A percentile compares a stretch with the other conserved stretches of the same genome.
These are phyloP conservation scores for Sinhomidia bicolor DNA, from an alignment of 2,888 invertebrate genomes.

Conservation along the genomic window DNA sequence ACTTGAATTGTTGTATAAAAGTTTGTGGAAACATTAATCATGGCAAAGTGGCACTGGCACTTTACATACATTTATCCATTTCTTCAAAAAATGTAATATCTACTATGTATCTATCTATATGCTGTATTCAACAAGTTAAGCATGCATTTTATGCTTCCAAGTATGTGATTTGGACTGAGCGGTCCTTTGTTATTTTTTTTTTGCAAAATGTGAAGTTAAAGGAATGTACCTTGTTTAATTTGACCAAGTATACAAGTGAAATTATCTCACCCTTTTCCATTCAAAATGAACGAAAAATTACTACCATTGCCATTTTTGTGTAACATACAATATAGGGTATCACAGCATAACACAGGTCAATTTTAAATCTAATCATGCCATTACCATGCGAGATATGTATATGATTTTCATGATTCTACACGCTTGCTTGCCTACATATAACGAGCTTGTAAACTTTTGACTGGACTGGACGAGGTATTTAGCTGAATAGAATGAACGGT, in stretches of 20 bases:
- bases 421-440: not conserved
- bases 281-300: not conserved
- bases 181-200: not conserved
- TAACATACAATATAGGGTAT: not conserved
- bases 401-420: not conserved
- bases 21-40: conserved; percentile 5
- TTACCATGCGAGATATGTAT: not conserved
- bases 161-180: not conserved
- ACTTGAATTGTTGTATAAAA: not conserved
- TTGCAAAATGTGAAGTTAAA: not conserved
- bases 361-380: not conserved
- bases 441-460: too few species aligned
- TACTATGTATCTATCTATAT: too few species aligned
- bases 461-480: not conserved
- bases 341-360: not conserved
- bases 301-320: not conserved
- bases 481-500: not conserved
- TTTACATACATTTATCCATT: too few species aligned
- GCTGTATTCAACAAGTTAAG: too few species aligned
- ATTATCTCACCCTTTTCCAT: not conserved
- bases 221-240: not conserved
- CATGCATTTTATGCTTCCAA: not conserved
- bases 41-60: conserved; percentile 5
- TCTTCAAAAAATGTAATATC: too few species aligned
- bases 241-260: not conserved